Evolutionary conservation across 2,113 vertebrate genomes (phyloP).

Genomic region (Epinephelus lanceolatus): DNA sequence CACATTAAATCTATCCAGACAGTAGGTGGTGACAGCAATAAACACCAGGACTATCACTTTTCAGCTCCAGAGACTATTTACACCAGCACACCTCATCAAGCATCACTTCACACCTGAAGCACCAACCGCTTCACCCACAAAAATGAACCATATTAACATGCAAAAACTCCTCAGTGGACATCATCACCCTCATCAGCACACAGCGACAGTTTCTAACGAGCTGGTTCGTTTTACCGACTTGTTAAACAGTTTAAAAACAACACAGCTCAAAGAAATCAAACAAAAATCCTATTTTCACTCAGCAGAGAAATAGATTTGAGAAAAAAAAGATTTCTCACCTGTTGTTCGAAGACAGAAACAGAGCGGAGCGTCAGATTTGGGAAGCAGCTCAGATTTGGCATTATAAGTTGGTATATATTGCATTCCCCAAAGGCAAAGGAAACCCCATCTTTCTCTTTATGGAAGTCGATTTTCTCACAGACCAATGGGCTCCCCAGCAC

Average conservation of each 20-base stretch:
- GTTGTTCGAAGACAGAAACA: constrained; percentile 31
- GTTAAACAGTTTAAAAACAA: neutral
- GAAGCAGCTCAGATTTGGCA: constrained; percentile 46
- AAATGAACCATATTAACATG: neutral
- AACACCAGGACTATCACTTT: constrained; percentile 65
- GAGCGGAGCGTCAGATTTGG: constrained; percentile 59
- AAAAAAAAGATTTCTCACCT: constrained; percentile 65
- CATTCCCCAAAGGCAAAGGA: constrained; percentile 86
- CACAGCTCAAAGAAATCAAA: neutral
- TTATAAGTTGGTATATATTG: constrained; percentile 91
- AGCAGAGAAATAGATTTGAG: neutral
- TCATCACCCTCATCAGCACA: neutral
- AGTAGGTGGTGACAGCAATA: constrained; percentile 42
- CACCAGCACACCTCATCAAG: constrained; percentile 14
- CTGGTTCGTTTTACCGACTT: rapidly evolving
- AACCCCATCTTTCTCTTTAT: constrained; percentile 90
- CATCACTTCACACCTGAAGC: constrained; percentile 12
- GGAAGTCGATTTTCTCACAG: constrained; percentile 88
- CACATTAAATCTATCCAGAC: constrained; percentile 20
- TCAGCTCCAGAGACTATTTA: constrained; percentile 44
- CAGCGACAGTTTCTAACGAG: neutral
- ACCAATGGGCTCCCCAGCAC: constrained; percentile 89
- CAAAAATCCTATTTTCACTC: neutral
- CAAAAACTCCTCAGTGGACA: neutral
- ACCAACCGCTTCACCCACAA: neutral